Conservation (phyloP, 2,888 invertebrate genomes). For the Steinernema hermaphroditum region DNA sequence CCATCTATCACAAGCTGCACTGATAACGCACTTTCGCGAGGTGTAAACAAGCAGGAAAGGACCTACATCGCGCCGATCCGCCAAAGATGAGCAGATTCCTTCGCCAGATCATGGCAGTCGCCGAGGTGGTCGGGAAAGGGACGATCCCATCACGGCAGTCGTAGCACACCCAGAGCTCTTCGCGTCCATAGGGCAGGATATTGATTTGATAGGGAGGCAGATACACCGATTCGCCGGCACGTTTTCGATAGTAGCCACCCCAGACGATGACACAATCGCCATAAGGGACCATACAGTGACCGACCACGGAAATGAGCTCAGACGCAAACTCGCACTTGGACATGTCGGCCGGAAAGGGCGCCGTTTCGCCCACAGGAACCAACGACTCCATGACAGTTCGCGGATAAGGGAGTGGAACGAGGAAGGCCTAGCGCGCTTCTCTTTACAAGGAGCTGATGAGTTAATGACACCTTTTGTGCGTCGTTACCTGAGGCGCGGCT, state of each 20-base stretch:
- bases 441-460: no score
- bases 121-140: slow-evolving; percentile 27
- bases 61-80: slow-evolving; percentile 33
- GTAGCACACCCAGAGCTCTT: slow-evolving; percentile 28
- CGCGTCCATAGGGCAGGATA: slow-evolving; percentile 17
- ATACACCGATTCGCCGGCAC: slow-evolving; percentile 18
- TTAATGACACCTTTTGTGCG: no score
- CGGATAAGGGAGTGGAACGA: no score
- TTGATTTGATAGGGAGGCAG: slow-evolving; percentile 18
- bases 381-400: no score
- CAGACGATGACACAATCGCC: slow-evolving; percentile 34
- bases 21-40: neutral
- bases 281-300: slow-evolving; percentile 33
- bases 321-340: slow-evolving; percentile 14
- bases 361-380: no score
- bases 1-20: neutral
- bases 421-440: no score
- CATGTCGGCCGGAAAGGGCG: neutral
- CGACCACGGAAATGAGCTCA: slow-evolving; percentile 33
- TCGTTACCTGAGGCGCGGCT: neutral
- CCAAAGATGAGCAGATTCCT: slow-evolving; percentile 39
- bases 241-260: slow-evolving; percentile 34
- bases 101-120: slow-evolving; percentile 35
- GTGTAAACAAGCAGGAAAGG: neutral
- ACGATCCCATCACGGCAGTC: slow-evolving; percentile 23